Evolutionary conservation across 2,888 invertebrate species (phyloP).

Genomic region (Ptychoptera albimana): DNA sequence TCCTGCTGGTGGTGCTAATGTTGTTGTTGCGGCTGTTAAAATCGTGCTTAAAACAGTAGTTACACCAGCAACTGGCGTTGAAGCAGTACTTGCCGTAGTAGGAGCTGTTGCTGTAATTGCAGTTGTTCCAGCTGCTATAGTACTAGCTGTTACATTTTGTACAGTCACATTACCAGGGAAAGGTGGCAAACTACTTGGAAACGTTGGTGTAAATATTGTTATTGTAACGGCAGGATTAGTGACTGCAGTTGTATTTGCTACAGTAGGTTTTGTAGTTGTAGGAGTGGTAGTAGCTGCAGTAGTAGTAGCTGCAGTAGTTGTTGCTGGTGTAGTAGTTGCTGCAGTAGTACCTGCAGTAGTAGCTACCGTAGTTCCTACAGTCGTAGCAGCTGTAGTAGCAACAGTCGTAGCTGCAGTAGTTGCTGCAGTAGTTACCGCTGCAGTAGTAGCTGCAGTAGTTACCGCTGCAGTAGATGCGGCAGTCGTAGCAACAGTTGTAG

Average conservation of each 20-base stretch:
- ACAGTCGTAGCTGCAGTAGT: constrained; percentile 7
- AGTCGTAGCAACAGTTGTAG: not conserved
- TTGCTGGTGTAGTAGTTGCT: not conserved
- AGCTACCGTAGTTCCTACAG: constrained; percentile 5
- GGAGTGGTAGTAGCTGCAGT: not conserved
- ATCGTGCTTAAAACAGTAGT: no score
- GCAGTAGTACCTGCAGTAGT: not conserved
- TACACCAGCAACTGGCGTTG: not conserved
- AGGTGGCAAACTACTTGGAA: not conserved
- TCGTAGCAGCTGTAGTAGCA: not conserved
- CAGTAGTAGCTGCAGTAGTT: constrained; percentile 10
- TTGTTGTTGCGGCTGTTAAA: not conserved
- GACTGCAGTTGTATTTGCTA: not conserved
- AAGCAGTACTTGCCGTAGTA: not conserved
- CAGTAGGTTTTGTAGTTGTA: not conserved
- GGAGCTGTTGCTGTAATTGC: no score
- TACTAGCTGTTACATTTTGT: not conserved
- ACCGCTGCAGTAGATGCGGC: constrained; percentile 2
- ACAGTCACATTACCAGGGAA: not conserved
- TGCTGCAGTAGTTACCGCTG: constrained; percentile 3
- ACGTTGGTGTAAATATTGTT: not conserved
- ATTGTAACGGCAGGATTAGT: not conserved
- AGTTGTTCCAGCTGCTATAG: no score
- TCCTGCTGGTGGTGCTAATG: not conserved
- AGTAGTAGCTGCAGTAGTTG: constrained; percentile 1